phyloP scores from a whole-genome alignment of 2,888 invertebrate genomes.

The Portevinia maculata region DNA sequence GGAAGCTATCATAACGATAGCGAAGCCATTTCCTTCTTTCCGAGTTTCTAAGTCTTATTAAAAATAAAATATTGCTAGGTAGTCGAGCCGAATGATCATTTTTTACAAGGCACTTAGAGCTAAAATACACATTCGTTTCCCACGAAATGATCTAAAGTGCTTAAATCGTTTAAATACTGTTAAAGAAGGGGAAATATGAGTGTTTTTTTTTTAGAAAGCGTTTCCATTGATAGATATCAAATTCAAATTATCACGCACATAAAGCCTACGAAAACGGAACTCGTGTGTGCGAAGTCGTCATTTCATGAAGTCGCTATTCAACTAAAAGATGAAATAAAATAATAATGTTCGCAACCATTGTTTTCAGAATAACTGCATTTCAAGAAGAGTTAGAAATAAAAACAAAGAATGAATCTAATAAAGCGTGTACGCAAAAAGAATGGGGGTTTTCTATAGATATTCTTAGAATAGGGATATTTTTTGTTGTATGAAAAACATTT shows the following conservation, averaged over 20 bases:
- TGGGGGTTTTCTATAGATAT: too few species aligned
- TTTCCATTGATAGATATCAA: constrained; percentile 6
- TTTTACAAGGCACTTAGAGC: background rate
- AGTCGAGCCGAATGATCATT: background rate
- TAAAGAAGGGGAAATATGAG: background rate
- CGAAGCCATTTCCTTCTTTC: too few species aligned
- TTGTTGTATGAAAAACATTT: too few species aligned
- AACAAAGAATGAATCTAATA: too few species aligned
- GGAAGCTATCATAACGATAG: too few species aligned
- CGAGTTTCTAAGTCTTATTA: too few species aligned
- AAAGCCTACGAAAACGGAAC: background rate
- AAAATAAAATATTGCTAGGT: too few species aligned
- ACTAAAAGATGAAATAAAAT: background rate
- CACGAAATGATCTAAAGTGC: constrained; percentile 10
- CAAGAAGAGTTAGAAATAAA: background rate
- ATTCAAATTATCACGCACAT: constrained; percentile 9
- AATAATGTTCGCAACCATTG: background rate
- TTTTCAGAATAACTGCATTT: background rate
- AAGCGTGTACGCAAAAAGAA: too few species aligned
- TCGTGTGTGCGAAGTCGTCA: too few species aligned
- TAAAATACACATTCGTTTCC: constrained; percentile 5
- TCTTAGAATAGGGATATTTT: too few species aligned
- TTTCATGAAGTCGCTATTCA: background rate
- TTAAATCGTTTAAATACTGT: constrained; percentile 11
- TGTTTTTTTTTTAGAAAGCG: background rate